Evolutionary conservation across 1,140 invertebrate species (phyloP).

Genomic region (Hyphantria cunea): DNA sequence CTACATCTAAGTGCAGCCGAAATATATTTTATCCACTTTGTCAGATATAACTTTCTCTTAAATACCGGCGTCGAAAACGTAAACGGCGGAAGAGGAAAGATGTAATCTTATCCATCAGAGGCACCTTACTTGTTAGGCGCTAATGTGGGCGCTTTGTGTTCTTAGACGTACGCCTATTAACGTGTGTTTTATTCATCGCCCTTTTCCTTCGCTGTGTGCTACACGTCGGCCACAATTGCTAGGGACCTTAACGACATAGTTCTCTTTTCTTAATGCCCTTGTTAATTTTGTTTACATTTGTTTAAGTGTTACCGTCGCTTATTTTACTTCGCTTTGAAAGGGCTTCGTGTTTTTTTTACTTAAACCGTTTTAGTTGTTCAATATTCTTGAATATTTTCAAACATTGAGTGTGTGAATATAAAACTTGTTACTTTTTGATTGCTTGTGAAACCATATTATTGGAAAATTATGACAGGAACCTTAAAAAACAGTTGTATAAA

Average conservation of each 20-base stretch:
- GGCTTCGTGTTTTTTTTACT: constrained; percentile 13
- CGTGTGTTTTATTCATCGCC: constrained; percentile 64
- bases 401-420: too few relatives aligned
- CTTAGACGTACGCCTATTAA: constrained; percentile 57
- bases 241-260: constrained; percentile 50
- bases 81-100: constrained; percentile 51
- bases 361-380: constrained; percentile 1
- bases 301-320: constrained; percentile 43
- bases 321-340: constrained; percentile 25
- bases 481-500: too few relatives aligned
- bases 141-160: constrained; percentile 64
- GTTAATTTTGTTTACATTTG: constrained; percentile 50
- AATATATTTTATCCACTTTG: constrained; percentile 68
- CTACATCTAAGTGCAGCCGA: constrained; percentile 72
- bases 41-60: constrained; percentile 74
- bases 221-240: constrained; percentile 51
- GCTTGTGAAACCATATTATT: too few relatives aligned
- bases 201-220: constrained; percentile 54
- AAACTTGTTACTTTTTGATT: too few relatives aligned
- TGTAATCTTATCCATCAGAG: constrained; percentile 69
- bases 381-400: neutral
- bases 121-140: constrained; percentile 58
- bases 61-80: constrained; percentile 59
- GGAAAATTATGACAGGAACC: too few relatives aligned
- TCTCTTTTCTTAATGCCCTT: constrained; percentile 50